phyloP scores from a whole-genome alignment of 1,140 invertebrate genomes.

The Choristoneura fumiferana region DNA sequence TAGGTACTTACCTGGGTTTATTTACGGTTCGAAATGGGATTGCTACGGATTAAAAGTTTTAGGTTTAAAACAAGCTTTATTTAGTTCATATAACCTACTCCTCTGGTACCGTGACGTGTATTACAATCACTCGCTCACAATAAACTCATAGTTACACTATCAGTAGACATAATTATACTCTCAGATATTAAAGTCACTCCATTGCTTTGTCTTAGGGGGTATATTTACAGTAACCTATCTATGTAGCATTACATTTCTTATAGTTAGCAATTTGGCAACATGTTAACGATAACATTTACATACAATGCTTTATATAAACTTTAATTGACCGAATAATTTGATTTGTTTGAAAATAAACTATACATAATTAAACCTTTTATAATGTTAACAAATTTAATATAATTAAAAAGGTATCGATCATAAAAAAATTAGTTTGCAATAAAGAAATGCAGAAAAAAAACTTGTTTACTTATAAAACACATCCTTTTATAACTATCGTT shows the following conservation, averaged over 20 bases:
- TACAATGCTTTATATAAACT: conserved; percentile 48
- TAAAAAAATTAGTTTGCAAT: no score
- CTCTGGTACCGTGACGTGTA: conserved; percentile 50
- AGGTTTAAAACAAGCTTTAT: conserved; percentile 76
- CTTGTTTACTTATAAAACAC: no score
- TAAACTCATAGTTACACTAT: conserved; percentile 46
- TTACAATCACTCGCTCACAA: conserved; percentile 47
- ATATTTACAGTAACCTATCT: conserved; percentile 71
- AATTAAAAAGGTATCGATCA: no score
- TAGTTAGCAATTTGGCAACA: conserved; percentile 72
- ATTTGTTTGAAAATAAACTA: conserved; percentile 6
- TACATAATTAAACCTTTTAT: no score
- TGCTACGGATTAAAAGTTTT: conserved; percentile 33
- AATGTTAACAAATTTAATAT: no score
- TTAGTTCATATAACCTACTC: conserved; percentile 63
- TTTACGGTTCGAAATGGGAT: conserved; percentile 2
- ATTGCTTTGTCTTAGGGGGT: conserved; percentile 59
- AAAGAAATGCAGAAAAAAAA: no score
- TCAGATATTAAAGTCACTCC: conserved; percentile 62
- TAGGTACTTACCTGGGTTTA: no score
- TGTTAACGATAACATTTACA: conserved; percentile 61
- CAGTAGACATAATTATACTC: conserved; percentile 41
- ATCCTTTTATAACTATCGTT: not conserved
- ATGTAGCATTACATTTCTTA: conserved; percentile 55
- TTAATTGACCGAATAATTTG: conserved; percentile 71